Conservation (phyloP, 2,113 vertebrate genomes). For the Vidua chalybeata region DNA sequence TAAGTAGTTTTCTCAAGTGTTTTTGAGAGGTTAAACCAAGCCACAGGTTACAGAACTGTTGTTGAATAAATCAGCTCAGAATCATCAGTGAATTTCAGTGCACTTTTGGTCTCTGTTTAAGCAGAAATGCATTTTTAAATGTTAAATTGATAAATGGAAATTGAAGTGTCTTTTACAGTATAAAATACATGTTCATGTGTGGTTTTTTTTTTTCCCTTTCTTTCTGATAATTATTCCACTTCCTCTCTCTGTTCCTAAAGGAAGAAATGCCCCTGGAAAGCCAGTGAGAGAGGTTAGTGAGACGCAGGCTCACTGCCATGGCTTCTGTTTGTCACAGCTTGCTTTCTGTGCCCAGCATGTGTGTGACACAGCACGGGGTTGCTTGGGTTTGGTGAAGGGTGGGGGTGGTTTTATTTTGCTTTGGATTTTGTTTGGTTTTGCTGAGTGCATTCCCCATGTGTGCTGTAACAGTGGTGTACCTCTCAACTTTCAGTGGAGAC, state of each 20-base stretch:
- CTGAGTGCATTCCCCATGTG: conserved; percentile 62
- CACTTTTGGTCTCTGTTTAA: background rate
- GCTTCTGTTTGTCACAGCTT: conserved; percentile 77
- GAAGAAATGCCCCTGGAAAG: conserved; percentile 93
- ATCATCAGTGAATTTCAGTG: conserved; percentile 41
- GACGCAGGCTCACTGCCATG: conserved; percentile 76
- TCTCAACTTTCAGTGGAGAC: conserved; percentile 68
- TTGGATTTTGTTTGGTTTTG: conserved; percentile 52
- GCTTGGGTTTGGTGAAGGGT: conserved; percentile 13
- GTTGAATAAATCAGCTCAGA: background rate
- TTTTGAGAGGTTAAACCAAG: background rate
- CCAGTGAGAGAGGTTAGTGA: conserved; percentile 97
- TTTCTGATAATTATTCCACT: conserved; percentile 74
- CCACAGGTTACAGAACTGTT: background rate
- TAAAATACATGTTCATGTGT: conserved; percentile 48
- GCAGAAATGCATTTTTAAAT: background rate
- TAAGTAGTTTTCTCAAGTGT: background rate
- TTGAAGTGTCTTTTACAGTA: background rate
- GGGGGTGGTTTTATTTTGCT: background rate
- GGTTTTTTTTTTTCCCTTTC: conserved; percentile 31
- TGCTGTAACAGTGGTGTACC: conserved; percentile 61
- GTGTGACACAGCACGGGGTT: conserved; percentile 67
- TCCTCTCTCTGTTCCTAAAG: conserved; percentile 79
- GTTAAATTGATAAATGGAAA: background rate
- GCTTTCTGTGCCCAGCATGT: conserved; percentile 76